A percentile compares a stretch with the other conserved stretches of the same genome.
Conservation (phyloP, 2,797 vertebrate species). For the Tapera naevia region DNA sequence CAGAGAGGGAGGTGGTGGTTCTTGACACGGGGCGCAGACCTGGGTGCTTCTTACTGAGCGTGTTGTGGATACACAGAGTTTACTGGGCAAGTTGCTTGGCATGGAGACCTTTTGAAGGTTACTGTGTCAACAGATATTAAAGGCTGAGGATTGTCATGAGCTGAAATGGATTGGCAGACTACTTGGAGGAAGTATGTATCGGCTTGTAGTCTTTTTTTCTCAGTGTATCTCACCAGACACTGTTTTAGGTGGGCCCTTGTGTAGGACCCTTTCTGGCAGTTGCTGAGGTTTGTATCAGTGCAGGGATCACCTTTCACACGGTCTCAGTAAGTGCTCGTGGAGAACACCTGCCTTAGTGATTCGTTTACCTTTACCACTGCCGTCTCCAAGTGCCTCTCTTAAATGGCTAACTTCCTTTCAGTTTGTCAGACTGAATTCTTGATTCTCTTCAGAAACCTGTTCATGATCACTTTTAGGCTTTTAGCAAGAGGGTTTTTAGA, state of each 20-base stretch:
- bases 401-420: background rate
- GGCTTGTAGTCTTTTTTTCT: background rate
- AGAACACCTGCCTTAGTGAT: background rate
- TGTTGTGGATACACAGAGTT: background rate
- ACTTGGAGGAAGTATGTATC: background rate
- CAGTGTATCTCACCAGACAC: background rate
- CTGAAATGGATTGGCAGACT: background rate
- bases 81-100: background rate
- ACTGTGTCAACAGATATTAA: background rate
- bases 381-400: background rate
- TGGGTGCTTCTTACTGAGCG: background rate
- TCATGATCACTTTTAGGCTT: background rate
- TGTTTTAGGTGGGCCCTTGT: background rate
- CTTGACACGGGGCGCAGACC: accelerated
- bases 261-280: background rate
- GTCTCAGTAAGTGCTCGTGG: background rate
- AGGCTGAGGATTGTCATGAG: background rate
- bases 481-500: background rate
- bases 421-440: background rate
- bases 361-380: background rate
- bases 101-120: background rate
- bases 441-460: background rate
- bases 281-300: background rate
- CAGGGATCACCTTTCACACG: background rate
- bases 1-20: background rate